Percentiles rank a stretch among this genome's conserved stretches.
Evolutionary conservation across 1,140 invertebrate species (phyloP).

Genomic region (Macrocentrus cingulum): DNA sequence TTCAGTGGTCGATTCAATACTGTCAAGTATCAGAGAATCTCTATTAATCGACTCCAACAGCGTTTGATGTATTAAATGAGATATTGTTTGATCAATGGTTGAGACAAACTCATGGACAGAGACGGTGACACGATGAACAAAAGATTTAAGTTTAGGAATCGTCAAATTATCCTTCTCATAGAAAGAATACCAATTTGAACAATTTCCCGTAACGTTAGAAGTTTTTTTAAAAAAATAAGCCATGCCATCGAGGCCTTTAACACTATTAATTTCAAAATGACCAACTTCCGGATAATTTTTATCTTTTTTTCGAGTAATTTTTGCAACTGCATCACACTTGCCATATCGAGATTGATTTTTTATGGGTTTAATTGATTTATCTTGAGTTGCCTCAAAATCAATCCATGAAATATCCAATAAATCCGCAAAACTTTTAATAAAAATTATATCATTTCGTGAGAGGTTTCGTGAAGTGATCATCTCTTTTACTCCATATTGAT

Average conservation of each 20-base stretch:
- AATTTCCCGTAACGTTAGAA: not conserved
- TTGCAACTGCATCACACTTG: not conserved
- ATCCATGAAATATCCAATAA: constrained; percentile 10
- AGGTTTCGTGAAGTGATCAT: not conserved
- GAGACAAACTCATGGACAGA: constrained; percentile 12
- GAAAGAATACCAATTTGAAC: not conserved
- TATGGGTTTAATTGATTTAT: not conserved
- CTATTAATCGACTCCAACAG: too few relatives aligned
- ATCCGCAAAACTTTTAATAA: not conserved
- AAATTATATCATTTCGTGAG: not conserved
- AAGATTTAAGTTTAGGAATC: not conserved
- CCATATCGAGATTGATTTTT: not conserved
- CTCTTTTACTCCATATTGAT: not conserved
- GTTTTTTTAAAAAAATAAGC: not conserved
- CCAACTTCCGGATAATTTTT: not conserved
- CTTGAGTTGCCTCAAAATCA: not conserved
- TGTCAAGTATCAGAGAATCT: too few relatives aligned
- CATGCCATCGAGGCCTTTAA: not conserved
- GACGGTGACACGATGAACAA: not conserved
- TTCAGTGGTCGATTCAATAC: too few relatives aligned
- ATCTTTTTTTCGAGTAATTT: not conserved
- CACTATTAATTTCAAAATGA: not conserved
- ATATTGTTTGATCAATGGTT: constrained; percentile 12
- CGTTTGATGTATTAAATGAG: constrained; percentile 33
- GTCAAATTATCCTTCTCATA: not conserved